Conservation (phyloP, 2,888 invertebrate genomes). For the Cephus nigrinus region DNA sequence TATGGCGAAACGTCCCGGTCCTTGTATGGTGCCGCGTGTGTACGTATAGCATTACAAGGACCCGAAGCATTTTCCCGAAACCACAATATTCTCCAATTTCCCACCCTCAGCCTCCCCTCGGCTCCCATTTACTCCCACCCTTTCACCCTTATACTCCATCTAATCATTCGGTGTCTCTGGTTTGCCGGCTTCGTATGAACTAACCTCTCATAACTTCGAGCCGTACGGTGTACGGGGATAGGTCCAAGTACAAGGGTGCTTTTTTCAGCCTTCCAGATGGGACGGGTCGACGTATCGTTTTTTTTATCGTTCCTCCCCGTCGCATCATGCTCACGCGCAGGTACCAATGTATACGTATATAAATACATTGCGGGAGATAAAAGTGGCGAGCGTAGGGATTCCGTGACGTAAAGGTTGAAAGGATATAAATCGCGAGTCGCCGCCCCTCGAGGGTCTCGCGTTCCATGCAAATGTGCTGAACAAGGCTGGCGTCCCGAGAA, state of each 20-base stretch:
- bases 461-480: background rate
- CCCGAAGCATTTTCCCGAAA: slow-evolving; percentile 34
- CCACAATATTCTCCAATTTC: slow-evolving; percentile 26
- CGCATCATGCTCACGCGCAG: background rate
- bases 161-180: slow-evolving; percentile 24
- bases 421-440: background rate
- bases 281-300: background rate
- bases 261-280: background rate
- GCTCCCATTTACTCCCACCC: background rate
- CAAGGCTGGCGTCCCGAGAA: background rate
- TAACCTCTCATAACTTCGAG: background rate
- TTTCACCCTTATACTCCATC: slow-evolving; percentile 17
- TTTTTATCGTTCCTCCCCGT: background rate
- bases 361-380: background rate
- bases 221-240: background rate
- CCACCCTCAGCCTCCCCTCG: background rate
- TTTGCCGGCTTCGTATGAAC: background rate
- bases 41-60: background rate
- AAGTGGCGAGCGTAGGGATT: background rate
- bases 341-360: background rate
- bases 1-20: background rate
- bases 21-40: background rate
- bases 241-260: background rate
- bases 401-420: background rate
- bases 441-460: background rate